Conservation (phyloP, 2,113 vertebrate species). For the Apeltes quadracus region DNA sequence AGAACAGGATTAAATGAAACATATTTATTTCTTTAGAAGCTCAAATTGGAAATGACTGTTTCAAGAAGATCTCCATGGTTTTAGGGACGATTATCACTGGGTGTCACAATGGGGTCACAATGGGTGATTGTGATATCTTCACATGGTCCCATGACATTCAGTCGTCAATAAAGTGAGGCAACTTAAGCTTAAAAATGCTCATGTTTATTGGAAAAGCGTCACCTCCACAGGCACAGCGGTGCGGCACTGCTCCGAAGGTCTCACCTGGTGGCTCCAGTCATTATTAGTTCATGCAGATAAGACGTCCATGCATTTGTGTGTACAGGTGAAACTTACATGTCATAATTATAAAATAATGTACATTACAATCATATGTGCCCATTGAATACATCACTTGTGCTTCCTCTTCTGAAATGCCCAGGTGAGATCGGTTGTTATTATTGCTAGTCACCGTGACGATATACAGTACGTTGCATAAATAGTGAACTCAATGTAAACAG, state of each 20-base stretch:
- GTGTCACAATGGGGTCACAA: too few relatives aligned
- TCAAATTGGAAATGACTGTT: too few relatives aligned
- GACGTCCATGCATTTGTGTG: slow-evolving; percentile 50
- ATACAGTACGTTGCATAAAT: slow-evolving; percentile 58
- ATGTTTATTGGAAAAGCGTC: slow-evolving; percentile 62
- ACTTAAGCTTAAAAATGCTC: slow-evolving; percentile 40
- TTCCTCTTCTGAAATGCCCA: slow-evolving; percentile 47
- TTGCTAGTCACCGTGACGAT: slow-evolving; percentile 59
- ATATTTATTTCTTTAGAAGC: too few relatives aligned
- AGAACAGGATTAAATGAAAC: too few relatives aligned
- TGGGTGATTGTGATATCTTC: not conserved
- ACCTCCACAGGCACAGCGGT: slow-evolving; percentile 68
- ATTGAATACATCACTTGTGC: slow-evolving; percentile 53
- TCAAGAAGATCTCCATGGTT: not conserved
- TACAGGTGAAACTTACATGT: slow-evolving; percentile 15
- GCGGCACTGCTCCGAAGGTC: slow-evolving; percentile 43
- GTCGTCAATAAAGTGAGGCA: not conserved
- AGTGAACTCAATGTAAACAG: slow-evolving; percentile 58
- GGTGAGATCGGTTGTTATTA: slow-evolving; percentile 52
- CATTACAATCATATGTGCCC: slow-evolving; percentile 41
- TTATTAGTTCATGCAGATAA: slow-evolving; percentile 53
- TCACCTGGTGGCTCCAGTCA: slow-evolving; percentile 21
- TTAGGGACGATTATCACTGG: too few relatives aligned
- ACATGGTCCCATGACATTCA: not conserved
- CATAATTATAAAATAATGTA: slow-evolving; percentile 26